Evolutionary conservation across 2,888 invertebrate species (phyloP), one percentile per base, ranked within the genome.

Genomic region (Mimachlamys varia): DNA sequence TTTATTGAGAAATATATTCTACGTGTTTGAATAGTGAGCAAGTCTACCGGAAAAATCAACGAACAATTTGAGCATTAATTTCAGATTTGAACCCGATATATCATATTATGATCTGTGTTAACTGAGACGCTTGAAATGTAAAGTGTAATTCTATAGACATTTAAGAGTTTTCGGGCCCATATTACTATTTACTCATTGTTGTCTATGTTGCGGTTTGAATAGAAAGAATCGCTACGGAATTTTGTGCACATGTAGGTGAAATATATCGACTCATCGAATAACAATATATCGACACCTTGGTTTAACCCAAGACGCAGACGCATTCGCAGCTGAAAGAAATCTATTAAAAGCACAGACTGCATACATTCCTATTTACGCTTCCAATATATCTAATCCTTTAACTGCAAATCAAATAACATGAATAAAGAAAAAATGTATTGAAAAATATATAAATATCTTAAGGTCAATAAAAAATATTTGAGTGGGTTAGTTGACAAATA

Each of bases 131-230:
- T 76, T 33, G 7, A 12, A 76, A 33, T 76, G 33, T 76, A 27
- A 33, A 76, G 27, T 76, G 76, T 76, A 15, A 15, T 76, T 76
- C 76, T 27, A 76, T 76, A 76, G 76, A 76, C 33, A 76, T 76
- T 76, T 33, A 76, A 76, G 76, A 76, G 76, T 76, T 76, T 33
- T 76, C 76, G 7, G 76, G 7, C 76, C 76, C 76, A 27, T 76
- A 33, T 33, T 76, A 27, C 76, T 76, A 33, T 76, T 76, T 33
- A 33, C 27, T 4, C 76, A 27, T 76, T 76, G 76, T 27, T 76
- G 76, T 19, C 33, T 33, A 17, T 27, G 19, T 15, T 76, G 12
- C 27, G 22, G 4, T 76, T 76, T 76, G 76, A 22, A 76, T 76
- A 76, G 76, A 76, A 33, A 33, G 15, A 53, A 53, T 53, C 53